A percentile compares a stretch with the other conserved stretches of the same genome.
phyloP scores from a whole-genome alignment of 2,888 invertebrate genomes.

The Pristionchus maxplancki region DNA sequence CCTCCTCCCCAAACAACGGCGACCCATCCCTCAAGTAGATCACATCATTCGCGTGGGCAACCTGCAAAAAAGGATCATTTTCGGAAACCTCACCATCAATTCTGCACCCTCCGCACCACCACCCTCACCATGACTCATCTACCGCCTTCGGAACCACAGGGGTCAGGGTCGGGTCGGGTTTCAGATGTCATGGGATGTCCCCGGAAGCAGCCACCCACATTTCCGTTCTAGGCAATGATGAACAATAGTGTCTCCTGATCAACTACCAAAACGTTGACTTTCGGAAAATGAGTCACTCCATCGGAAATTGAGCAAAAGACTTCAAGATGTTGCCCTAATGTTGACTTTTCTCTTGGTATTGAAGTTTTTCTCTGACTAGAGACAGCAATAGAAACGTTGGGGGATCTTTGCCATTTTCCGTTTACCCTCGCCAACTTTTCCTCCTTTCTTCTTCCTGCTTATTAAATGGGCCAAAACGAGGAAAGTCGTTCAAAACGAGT shows the following conservation, averaged over 20 bases:
- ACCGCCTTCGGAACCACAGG: neutral
- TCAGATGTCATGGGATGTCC: neutral
- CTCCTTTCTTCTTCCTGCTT: neutral
- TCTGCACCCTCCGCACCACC: neutral
- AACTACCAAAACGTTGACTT: too few relatives aligned
- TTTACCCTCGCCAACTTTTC: neutral
- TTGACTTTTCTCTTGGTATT: too few relatives aligned
- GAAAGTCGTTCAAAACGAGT: neutral
- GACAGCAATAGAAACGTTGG: too few relatives aligned
- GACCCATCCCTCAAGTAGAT: slow-evolving; percentile 75
- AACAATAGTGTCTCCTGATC: neutral
- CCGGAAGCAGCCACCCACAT: neutral
- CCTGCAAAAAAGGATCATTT: slow-evolving; percentile 10
- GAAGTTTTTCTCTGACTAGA: too few relatives aligned
- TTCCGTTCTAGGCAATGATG: neutral
- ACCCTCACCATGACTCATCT: neutral
- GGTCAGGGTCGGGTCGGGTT: neutral
- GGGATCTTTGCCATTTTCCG: too few relatives aligned
- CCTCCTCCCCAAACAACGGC: slow-evolving; percentile 72
- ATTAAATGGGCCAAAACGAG: neutral
- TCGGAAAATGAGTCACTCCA: too few relatives aligned
- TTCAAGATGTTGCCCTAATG: too few relatives aligned
- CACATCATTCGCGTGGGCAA: slow-evolving; percentile 54
- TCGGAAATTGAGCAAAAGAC: too few relatives aligned
- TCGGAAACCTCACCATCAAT: neutral